Evolutionary conservation across 2,113 vertebrate species (phyloP), one percentile per base, ranked within the genome.

Genomic region (Cygnus buccinator): DNA sequence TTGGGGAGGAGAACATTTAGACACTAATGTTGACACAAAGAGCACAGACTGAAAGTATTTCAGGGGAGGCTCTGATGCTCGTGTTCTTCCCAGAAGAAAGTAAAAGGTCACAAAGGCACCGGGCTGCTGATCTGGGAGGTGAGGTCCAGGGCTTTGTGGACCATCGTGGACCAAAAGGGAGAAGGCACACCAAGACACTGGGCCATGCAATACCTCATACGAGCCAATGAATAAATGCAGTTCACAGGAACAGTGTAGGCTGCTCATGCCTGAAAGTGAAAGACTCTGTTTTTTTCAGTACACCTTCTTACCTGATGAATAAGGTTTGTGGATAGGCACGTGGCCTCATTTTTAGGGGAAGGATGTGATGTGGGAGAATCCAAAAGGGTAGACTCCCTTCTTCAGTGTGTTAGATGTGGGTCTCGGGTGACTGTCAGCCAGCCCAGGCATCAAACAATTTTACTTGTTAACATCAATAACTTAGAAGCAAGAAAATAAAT

Each of bases 151-250:
- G 11, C n/a, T 77, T 22, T 43, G 18, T 57, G 68, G 28, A 65
- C 14, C 13, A 35, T 3, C 0, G 0, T 52, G 37, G 11, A 31
- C 63, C 31, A n/a, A 25, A 48, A 10, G 16, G 23, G 46, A 43
- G 50, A 59, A 70, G 1, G 3, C 41, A 8, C n/a, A 62, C 11
- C 0, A 0, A 61, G 73, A 39, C 52, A 20, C 35, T 75, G 62
- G 43, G 54, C 28, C 16, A 61, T 28, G 6, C 29, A 72, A 20
- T 21, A 9, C 8, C 89, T 91, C 63, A 48, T 39, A 4, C 43
- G 12, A 89, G 12, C 39, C 57, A 58, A n/a, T 17, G 59, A 59
- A 46, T 48, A 59, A 80, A 77, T 9, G 13, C 18, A 26, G 6
- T 39, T 89, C 50, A 62, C 9, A 50, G 52, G 84, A 83, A 81